Percentiles rank a stretch among this genome's conserved stretches.
phyloP scores from a whole-genome alignment of 2,113 vertebrate species.

The Clinocottus analis region DNA sequence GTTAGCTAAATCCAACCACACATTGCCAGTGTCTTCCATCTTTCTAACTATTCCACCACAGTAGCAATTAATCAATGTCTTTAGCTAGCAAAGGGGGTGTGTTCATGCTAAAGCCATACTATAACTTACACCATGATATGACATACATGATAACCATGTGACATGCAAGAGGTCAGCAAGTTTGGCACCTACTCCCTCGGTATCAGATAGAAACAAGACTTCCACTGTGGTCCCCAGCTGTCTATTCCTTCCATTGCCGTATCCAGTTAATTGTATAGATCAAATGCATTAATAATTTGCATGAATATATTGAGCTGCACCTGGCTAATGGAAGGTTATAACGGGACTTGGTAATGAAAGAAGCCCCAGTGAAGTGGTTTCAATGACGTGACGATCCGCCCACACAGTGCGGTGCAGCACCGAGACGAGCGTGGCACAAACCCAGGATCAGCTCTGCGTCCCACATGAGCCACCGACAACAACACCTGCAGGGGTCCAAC shows the following conservation, averaged over 20 bases:
- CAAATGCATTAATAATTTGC: slow-evolving; percentile 1
- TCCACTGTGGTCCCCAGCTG: not conserved
- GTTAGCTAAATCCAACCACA: no score
- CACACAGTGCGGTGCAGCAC: no score
- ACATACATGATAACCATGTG: not conserved
- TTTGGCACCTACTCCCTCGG: not conserved
- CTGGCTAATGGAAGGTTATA: slow-evolving; percentile 23
- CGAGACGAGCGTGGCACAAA: slow-evolving; percentile 35
- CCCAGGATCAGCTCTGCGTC: slow-evolving; percentile 47
- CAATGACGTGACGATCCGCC: slow-evolving; percentile 39
- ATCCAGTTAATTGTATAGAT: not conserved
- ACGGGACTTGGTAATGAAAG: not conserved
- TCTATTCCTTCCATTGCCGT: not conserved
- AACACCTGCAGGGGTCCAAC: slow-evolving; percentile 50
- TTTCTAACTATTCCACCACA: no score
- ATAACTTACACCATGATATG: no score
- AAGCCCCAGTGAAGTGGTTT: slow-evolving; percentile 15
- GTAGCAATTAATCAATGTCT: no score
- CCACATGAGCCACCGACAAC: slow-evolving; percentile 51
- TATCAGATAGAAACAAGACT: not conserved
- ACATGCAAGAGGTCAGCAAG: not conserved
- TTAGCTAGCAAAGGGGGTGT: no score
- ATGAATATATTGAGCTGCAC: slow-evolving; percentile 17
- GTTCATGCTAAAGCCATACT: no score
- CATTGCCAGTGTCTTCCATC: no score